Percentiles rank a stretch among this genome's conserved stretches.
Conservation (phyloP, 2,113 vertebrate genomes). For the Pogona vitticeps region DNA sequence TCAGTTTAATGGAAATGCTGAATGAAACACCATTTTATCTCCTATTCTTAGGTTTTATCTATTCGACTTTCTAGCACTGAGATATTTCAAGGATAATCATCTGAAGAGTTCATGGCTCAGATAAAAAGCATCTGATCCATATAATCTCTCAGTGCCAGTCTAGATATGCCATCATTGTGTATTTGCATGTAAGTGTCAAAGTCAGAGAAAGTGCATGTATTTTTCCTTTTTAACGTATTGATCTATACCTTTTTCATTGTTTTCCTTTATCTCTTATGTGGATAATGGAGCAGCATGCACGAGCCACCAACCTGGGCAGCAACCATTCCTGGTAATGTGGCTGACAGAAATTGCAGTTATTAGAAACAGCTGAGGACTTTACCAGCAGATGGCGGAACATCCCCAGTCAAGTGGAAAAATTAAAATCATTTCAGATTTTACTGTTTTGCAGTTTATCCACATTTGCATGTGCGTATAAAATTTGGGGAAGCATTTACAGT, state of each 20-base stretch:
- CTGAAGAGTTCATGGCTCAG: not conserved
- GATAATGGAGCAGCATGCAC: not conserved
- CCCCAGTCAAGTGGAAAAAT: slow-evolving; percentile 28
- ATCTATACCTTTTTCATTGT: not conserved
- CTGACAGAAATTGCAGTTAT: no score
- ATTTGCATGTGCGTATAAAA: not conserved
- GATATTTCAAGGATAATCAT: not conserved
- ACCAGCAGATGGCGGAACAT: slow-evolving; percentile 79
- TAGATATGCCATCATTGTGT: not conserved
- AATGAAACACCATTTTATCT: not conserved
- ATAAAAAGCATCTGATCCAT: not conserved
- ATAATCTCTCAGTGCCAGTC: not conserved
- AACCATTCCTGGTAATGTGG: not conserved
- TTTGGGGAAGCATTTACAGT: not conserved
- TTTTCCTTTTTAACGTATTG: not conserved
- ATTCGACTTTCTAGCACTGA: not conserved
- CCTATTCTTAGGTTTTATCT: not conserved
- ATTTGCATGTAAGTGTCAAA: not conserved
- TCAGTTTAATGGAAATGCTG: not conserved
- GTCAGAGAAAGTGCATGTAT: no score
- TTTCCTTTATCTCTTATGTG: not conserved
- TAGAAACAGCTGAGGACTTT: not conserved
- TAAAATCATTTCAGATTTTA: not conserved
- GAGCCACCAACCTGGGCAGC: not conserved
- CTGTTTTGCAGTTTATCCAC: not conserved